Base-by-base conservation (phyloP, 2,113 vertebrate genomes). In the Plecturocebus donacophilus region DNA sequence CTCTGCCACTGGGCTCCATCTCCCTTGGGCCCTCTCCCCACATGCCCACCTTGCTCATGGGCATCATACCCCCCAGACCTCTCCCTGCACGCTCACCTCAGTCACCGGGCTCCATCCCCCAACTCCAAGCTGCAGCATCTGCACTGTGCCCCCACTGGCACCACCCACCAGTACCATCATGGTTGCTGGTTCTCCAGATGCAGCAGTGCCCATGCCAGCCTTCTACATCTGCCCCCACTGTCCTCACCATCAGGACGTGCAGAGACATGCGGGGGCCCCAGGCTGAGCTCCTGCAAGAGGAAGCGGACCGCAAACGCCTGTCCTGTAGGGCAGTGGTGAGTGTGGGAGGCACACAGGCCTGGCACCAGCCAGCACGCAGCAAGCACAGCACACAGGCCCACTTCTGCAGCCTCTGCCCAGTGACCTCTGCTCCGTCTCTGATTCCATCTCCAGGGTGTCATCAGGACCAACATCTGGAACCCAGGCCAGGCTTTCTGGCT, bases 21-120 rank as follows among this genome's bases (percentile, higher is more conserved):
- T 25, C 25, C 11, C 25, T 1, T 1, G 0, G 0, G 11, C 4
- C 25, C 11, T 32, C 81, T 75, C 40, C 45, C 47, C 49, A 2
- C 32, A 17, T 9, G 25, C 42, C 27, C 27, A 76, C 42, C 42
- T 32, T 13, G 25, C 11, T 61, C 58, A 27, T 13, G 5, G 27
- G 12, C 61, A 30, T 27, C 12, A 0, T 30, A 27, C 5, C 58
- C 23, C 10, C 0, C 25, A 0, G 58, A 1, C 58, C 38, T 40
- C 70, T 76, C 68, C 56, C 47, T 11, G 2, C 14, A 17, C 2
- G 13, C 14, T 27, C 42, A 45, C 42, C 27, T 76, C 17, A 0
- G 58, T 61, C 25, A 61, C 58, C 4, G 0, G 25, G 58, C 27
- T 64, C 27, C 58, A 2, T 13, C 27, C 19, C 6, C 25, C 5